A percentile compares a stretch with the other conserved stretches of the same genome.
phyloP scores from a whole-genome alignment of 2,113 vertebrate genomes.

The Marmota flaviventris region DNA sequence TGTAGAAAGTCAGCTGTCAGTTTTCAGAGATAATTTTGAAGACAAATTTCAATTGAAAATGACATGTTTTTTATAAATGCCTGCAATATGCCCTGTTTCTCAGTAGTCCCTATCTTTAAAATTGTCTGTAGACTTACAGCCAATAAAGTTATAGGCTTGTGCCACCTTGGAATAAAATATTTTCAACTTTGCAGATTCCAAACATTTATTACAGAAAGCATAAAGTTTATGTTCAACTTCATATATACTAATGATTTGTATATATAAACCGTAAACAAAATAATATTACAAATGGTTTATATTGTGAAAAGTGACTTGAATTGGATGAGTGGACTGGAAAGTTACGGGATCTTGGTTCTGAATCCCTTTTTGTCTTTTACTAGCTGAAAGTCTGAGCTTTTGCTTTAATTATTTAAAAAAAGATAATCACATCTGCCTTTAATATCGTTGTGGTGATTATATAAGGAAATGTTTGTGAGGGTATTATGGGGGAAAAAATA shows the following conservation, averaged over 20 bases:
- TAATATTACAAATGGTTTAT: slow-evolving; percentile 4
- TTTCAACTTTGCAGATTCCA: slow-evolving; percentile 46
- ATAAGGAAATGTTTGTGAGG: slow-evolving; percentile 14
- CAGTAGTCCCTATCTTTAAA: not conserved
- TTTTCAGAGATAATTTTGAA: slow-evolving; percentile 54
- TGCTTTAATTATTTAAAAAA: slow-evolving; percentile 15
- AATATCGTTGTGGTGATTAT: not conserved
- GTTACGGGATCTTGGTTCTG: not conserved
- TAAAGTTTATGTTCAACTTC: slow-evolving; percentile 29
- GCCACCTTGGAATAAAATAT: slow-evolving; percentile 36
- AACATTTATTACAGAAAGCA: not conserved
- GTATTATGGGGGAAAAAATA: not conserved
- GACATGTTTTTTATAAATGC: not conserved
- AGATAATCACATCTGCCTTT: not conserved
- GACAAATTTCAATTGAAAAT: not conserved
- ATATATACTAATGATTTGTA: not conserved
- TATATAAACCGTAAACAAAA: slow-evolving; percentile 2
- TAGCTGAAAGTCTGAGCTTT: slow-evolving; percentile 28
- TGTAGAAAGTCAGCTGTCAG: not conserved
- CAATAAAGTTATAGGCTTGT: slow-evolving; percentile 38
- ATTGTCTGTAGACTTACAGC: not conserved
- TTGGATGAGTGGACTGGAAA: slow-evolving; percentile 29
- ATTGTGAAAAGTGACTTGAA: not conserved
- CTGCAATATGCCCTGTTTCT: slow-evolving; percentile 24
- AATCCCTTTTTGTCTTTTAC: slow-evolving; percentile 60